Percentiles rank a stretch among this genome's conserved stretches.
Conservation (phyloP, 2,797 vertebrate species). For the Pangasius sanitwongsei region DNA sequence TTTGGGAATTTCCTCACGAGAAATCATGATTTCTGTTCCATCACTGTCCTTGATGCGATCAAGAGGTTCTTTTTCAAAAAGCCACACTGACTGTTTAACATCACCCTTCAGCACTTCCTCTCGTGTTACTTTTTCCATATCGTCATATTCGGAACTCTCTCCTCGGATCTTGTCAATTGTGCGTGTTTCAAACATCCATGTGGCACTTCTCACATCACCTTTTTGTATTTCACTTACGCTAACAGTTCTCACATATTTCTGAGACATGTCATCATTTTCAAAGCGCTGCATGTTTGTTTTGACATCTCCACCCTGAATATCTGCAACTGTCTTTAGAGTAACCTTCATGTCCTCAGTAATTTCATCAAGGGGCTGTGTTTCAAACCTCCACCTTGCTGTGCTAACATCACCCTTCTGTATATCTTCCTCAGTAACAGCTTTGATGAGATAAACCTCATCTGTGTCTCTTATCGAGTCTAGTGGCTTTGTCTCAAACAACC, state of each 20-base stretch:
- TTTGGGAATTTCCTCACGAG: conserved; percentile 84
- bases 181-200: conserved; percentile 92
- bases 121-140: conserved; percentile 83
- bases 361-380: conserved; percentile 89
- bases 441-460: conserved; percentile 88
- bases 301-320: conserved; percentile 85
- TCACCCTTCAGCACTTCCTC: conserved; percentile 91
- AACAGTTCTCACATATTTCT: conserved; percentile 84
- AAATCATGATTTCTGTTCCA: conserved; percentile 63
- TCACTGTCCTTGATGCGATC: conserved; percentile 83
- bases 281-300: conserved; percentile 82
- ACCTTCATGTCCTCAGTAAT: conserved; percentile 82
- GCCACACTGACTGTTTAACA: conserved; percentile 91
- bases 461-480: conserved; percentile 86
- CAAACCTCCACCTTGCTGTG: conserved; percentile 88
- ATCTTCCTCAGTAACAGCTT: conserved; percentile 91
- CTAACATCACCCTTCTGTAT: conserved; percentile 87
- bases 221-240: conserved; percentile 91
- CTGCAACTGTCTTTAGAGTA: conserved; percentile 74
- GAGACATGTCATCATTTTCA: conserved; percentile 78
- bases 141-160: conserved; percentile 78
- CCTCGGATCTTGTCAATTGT: conserved; percentile 84
- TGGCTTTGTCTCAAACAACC: conserved; percentile 94
- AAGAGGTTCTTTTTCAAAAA: conserved; percentile 89
- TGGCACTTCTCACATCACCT: conserved; percentile 88